These are phyloP conservation scores for Psix sp. DNA, from an alignment of 1,140 invertebrate species.

Conservation along the genomic window DNA sequence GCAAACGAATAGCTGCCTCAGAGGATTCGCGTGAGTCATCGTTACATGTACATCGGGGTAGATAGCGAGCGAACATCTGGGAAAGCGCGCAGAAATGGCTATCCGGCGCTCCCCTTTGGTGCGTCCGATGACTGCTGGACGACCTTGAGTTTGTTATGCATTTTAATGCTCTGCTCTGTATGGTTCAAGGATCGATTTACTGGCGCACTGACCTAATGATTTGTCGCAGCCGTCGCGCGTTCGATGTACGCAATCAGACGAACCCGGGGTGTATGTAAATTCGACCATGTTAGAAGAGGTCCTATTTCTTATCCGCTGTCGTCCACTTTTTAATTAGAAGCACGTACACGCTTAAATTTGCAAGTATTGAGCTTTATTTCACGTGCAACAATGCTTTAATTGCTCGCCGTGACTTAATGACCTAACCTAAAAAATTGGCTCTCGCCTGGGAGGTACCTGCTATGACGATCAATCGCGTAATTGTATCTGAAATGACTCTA, in stretches of 20 bases:
- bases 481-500: constrained; percentile 20
- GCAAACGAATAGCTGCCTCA: constrained; percentile 12
- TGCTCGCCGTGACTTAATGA: constrained; percentile 33
- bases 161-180: constrained; percentile 52
- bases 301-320: constrained; percentile 33
- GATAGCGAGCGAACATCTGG: constrained; percentile 43
- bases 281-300: constrained; percentile 32
- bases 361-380: constrained; percentile 5
- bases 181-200: constrained; percentile 58
- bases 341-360: constrained; percentile 16
- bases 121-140: constrained; percentile 48
- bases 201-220: constrained; percentile 57
- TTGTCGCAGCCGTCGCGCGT: constrained; percentile 36
- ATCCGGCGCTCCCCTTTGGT: constrained; percentile 34
- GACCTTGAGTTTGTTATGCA: constrained; percentile 59
- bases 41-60: constrained; percentile 47
- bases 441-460: constrained; percentile 15
- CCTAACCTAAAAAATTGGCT: constrained; percentile 21
- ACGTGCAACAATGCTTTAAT: constrained; percentile 29
- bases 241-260: constrained; percentile 52
- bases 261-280: constrained; percentile 45
- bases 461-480: constrained; percentile 46
- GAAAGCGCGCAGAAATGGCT: constrained; percentile 44
- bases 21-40: constrained; percentile 49
- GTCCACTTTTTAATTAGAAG: constrained; percentile 32